Evolutionary conservation across 2,797 vertebrate species (phyloP).

Genomic region (Chelidonichthys spinosus): DNA sequence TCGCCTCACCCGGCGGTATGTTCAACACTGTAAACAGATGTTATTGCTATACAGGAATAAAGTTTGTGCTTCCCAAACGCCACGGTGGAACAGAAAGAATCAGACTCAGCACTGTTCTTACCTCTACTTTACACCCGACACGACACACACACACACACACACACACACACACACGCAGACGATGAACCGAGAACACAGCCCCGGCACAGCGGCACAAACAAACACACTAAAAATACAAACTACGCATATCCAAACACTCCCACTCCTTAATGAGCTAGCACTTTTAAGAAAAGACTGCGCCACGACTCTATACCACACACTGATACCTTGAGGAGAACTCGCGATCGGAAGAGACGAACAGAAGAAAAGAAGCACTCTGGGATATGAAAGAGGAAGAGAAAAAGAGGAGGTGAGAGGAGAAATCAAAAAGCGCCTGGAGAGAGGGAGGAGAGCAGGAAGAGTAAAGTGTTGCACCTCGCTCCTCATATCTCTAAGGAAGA

Average conservation of each 20-base stretch:
- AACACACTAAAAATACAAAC: conserved; percentile 90
- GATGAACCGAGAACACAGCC: conserved; percentile 81
- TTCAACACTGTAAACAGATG: conserved; percentile 82
- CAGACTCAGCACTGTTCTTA: conserved; percentile 83
- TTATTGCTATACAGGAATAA: conserved; percentile 79
- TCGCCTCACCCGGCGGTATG: conserved; percentile 67
- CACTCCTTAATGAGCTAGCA: conserved; percentile 87
- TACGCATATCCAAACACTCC: conserved; percentile 88
- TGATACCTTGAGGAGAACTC: conserved; percentile 86
- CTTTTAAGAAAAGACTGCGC: conserved; percentile 85
- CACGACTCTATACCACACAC: conserved; percentile 81
- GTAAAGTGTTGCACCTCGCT: conserved; percentile 83
- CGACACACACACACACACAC: conserved; percentile 35
- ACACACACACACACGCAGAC: conserved; percentile 56
- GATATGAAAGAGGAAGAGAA: conserved; percentile 80
- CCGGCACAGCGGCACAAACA: conserved; percentile 80
- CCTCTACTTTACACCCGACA: conserved; percentile 71
- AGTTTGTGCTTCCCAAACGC: conserved; percentile 78
- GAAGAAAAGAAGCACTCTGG: conserved; percentile 80
- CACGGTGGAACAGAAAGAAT: conserved; percentile 80
- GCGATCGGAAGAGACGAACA: conserved; percentile 82
- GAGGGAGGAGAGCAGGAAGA: conserved; percentile 83
- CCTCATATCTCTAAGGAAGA: conserved; percentile 86
- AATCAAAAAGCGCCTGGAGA: conserved; percentile 84
- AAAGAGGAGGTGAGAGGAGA: conserved; percentile 79